These are phyloP conservation scores for Acanthiza pusilla DNA, from an alignment of 2,797 vertebrate species.

Conservation along the genomic window DNA sequence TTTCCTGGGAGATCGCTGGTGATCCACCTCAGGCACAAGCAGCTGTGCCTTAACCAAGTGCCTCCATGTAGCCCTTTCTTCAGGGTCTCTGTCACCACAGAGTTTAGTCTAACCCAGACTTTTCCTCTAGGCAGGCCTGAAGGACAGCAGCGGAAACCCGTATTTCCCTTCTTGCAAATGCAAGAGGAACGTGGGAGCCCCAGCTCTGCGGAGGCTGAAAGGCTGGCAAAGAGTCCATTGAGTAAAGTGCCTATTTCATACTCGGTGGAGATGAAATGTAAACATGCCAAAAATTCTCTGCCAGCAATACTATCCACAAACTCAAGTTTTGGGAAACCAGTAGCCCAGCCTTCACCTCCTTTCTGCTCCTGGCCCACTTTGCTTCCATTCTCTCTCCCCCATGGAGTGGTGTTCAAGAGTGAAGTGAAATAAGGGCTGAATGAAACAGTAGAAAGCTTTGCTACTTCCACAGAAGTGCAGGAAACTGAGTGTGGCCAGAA, in stretches of 20 bases:
- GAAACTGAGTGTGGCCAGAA: neutral
- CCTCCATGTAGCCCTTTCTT: neutral
- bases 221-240: neutral
- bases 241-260: neutral
- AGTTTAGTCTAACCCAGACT: neutral
- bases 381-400: neutral
- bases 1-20: neutral
- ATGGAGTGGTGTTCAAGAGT: neutral
- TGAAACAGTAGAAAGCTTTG: neutral
- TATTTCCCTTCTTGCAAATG: neutral
- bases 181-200: neutral
- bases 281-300: neutral
- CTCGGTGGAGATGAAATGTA: neutral
- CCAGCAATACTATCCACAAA: neutral
- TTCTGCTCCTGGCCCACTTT: neutral
- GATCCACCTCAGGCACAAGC: neutral
- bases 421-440: neutral
- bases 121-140: neutral
- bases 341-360: neutral
- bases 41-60: neutral
- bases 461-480: neutral
- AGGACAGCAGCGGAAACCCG: fast-evolving
- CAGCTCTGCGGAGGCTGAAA: neutral
- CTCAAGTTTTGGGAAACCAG: neutral
- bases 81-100: fast-evolving